phyloP scores from a whole-genome alignment of 2,797 vertebrate genomes.

The Balearica regulorum region DNA sequence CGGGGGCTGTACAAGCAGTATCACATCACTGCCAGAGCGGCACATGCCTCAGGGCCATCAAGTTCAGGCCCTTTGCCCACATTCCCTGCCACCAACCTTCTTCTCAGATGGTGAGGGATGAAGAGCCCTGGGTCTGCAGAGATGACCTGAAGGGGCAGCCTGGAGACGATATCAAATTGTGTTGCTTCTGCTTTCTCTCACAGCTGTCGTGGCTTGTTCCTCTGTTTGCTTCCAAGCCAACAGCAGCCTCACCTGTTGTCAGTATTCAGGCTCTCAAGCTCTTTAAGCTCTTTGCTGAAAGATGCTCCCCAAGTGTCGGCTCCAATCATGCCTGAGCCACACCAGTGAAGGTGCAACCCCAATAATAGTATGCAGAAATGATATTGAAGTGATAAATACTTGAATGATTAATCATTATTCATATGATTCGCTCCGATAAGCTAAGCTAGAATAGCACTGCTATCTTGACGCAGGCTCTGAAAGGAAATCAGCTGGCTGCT shows the following conservation, averaged over 20 bases:
- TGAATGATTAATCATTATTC: conserved; percentile 12
- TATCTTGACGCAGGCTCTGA: neutral
- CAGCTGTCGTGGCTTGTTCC: conserved; percentile 28
- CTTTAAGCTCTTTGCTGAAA: conserved; percentile 54
- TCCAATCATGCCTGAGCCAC: neutral
- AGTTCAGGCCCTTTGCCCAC: neutral
- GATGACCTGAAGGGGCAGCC: neutral
- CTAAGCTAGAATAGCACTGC: neutral
- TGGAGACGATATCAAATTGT: neutral
- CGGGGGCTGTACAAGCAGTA: neutral
- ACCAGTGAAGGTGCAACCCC: neutral
- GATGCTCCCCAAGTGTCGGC: neutral
- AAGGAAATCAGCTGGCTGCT: neutral
- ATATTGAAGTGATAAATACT: conserved; percentile 16
- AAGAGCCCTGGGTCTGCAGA: neutral
- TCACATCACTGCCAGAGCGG: neutral
- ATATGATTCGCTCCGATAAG: neutral
- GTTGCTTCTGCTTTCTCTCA: conserved; percentile 20
- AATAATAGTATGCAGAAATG: conserved; percentile 4
- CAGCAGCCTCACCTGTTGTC: conserved; percentile 29
- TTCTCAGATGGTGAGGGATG: neutral
- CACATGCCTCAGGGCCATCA: neutral
- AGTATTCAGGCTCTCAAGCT: conserved; percentile 13
- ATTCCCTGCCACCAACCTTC: neutral
- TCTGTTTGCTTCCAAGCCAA: neutral